Conservation (phyloP, 2,888 invertebrate genomes). For the Limnephilus marmoratus region DNA sequence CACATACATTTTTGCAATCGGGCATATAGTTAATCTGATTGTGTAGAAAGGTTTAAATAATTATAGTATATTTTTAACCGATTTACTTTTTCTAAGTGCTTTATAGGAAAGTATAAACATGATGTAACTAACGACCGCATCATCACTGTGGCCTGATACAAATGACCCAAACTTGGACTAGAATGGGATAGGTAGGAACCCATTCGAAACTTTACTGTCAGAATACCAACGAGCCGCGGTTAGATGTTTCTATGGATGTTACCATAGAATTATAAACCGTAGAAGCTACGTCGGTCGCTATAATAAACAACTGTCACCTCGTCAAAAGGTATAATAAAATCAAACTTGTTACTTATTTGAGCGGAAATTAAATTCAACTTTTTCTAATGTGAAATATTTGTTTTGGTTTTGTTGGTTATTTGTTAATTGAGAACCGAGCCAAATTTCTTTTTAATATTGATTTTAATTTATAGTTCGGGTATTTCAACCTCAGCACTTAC, state of each 20-base stretch:
- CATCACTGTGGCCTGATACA: conserved; percentile 51
- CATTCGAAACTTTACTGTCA: conserved; percentile 25
- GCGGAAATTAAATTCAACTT: not conserved
- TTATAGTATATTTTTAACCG: not conserved
- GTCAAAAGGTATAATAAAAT: not conserved
- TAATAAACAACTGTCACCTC: not conserved
- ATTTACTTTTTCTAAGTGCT: not conserved
- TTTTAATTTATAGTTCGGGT: too few relatives aligned
- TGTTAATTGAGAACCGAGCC: not conserved
- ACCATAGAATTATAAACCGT: not conserved
- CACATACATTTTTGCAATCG: too few relatives aligned
- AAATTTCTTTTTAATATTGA: too few relatives aligned
- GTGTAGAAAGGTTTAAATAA: not conserved
- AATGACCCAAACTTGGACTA: conserved; percentile 52
- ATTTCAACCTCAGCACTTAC: too few relatives aligned
- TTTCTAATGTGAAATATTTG: not conserved
- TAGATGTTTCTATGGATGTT: not conserved
- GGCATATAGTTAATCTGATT: not conserved
- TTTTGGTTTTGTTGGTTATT: not conserved
- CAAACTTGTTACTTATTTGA: not conserved
- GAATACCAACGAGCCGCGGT: conserved; percentile 44
- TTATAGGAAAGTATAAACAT: conserved; percentile 25
- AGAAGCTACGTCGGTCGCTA: not conserved
- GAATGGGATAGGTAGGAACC: conserved; percentile 31
- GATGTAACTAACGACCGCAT: conserved; percentile 59